Evolutionary conservation across 2,797 vertebrate species (phyloP).

Genomic region (Heterohyrax brucei): DNA sequence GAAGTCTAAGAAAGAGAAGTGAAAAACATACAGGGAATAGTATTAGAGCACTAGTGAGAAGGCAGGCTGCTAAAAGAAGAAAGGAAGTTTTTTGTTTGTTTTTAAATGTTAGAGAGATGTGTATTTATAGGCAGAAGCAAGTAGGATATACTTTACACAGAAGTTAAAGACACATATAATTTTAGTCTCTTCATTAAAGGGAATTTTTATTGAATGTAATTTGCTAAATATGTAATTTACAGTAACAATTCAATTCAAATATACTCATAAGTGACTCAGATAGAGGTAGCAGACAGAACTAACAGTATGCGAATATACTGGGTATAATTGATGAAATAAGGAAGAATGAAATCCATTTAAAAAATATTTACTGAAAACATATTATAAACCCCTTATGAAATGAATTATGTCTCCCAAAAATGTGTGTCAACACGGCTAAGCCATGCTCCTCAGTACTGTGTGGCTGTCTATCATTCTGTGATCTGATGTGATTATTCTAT

Average conservation of each 20-base stretch:
- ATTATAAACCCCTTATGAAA: not conserved
- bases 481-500: no score
- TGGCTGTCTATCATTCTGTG: no score
- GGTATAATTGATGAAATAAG: constrained; percentile 37
- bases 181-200: constrained; percentile 57
- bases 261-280: constrained; percentile 17
- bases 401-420: no score
- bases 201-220: constrained; percentile 39
- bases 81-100: not conserved
- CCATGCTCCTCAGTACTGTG: no score
- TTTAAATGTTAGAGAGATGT: not conserved
- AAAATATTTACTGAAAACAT: constrained; percentile 1
- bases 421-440: no score
- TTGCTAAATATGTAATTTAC: constrained; percentile 51
- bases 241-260: constrained; percentile 63
- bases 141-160: constrained; percentile 40
- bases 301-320: not conserved
- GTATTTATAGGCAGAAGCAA: constrained; percentile 50
- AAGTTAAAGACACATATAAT: not conserved
- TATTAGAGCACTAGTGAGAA: not conserved
- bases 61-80: not conserved
- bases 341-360: not conserved
- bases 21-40: not conserved
- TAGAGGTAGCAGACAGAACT: constrained; percentile 34
- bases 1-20: constrained; percentile 33